A percentile compares a stretch with the other conserved stretches of the same genome.
phyloP scores from a whole-genome alignment of 64 coral and sea anemone genomes.

The Stylophora pistillata region DNA sequence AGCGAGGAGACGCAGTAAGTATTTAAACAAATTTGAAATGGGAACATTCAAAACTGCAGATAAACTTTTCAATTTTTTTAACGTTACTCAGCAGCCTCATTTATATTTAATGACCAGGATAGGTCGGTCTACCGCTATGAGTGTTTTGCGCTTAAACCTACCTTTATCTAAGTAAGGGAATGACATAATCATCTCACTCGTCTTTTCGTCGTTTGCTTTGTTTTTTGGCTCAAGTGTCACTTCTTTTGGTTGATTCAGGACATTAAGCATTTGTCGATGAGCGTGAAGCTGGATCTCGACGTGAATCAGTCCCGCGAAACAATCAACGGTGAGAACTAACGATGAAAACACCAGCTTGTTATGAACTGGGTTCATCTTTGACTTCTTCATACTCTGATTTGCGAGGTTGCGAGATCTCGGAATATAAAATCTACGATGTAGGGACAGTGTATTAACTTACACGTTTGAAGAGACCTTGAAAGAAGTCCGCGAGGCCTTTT shows the following conservation, averaged over 20 bases:
- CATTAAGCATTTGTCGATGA: slow-evolving; percentile 12
- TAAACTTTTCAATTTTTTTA: no score
- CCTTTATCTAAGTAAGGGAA: background rate
- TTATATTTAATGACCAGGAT: no score
- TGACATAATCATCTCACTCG: background rate
- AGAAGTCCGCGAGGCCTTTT: no score
- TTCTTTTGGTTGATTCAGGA: background rate
- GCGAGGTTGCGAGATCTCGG: no score
- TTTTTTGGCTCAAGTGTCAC: background rate
- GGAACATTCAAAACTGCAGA: no score
- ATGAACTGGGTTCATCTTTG: background rate
- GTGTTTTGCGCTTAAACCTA: background rate
- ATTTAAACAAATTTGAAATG: no score
- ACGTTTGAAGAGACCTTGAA: no score
- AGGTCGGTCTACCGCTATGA: no score
- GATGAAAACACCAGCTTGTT: background rate
- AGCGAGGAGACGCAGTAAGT: no score
- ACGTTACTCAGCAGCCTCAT: no score
- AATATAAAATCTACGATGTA: no score
- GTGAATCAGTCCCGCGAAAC: slow-evolving; percentile 19
- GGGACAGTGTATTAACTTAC: background rate
- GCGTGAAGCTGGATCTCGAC: slow-evolving; percentile 20
- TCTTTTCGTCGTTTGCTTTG: background rate
- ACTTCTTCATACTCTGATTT: no score
- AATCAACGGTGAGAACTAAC: slow-evolving; percentile 6